A percentile compares a stretch with the other conserved stretches of the same genome.
phyloP scores from a whole-genome alignment of 1,140 invertebrate species.

The Zaprionus ghesquierei region DNA sequence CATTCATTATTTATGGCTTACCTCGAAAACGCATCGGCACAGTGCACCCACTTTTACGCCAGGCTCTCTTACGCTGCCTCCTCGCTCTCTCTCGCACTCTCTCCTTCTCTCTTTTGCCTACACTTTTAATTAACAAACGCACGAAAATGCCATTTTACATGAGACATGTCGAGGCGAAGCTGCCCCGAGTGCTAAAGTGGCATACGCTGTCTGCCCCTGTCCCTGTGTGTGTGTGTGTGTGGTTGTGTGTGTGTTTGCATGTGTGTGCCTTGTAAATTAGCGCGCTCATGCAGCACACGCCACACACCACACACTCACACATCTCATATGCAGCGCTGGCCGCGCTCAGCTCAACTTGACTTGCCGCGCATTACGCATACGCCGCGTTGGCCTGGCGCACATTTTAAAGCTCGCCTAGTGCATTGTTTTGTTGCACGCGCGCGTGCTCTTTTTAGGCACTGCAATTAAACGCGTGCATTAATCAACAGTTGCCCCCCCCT shows the following conservation, averaged over 20 bases:
- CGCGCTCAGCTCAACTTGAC: slow-evolving; percentile 18
- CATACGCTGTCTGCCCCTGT: slow-evolving; percentile 37
- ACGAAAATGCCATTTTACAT: slow-evolving; percentile 73
- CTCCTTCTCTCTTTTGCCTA: slow-evolving; percentile 8
- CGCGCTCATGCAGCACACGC: slow-evolving; percentile 16
- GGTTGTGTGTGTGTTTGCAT: slow-evolving; percentile 12
- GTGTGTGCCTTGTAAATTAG: slow-evolving; percentile 37
- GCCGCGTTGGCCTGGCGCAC: not conserved
- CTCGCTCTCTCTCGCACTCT: not conserved
- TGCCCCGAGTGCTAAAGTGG: slow-evolving; percentile 19
- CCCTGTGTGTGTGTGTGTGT: slow-evolving; percentile 8
- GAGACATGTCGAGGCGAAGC: slow-evolving; percentile 45
- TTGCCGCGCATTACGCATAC: slow-evolving; percentile 20
- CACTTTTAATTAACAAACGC: slow-evolving; percentile 80
- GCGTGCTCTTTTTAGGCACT: not conserved
- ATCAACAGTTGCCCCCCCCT: slow-evolving; percentile 56
- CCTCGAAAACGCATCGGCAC: slow-evolving; percentile 73
- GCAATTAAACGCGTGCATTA: slow-evolving; percentile 74
- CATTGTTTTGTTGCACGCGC: slow-evolving; percentile 1
- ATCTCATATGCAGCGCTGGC: slow-evolving; percentile 40
- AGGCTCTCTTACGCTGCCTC: not conserved
- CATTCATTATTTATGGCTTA: slow-evolving; percentile 81
- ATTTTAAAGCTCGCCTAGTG: slow-evolving; percentile 5
- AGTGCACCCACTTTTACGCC: slow-evolving; percentile 27
- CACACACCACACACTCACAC: slow-evolving; percentile 9